Base-by-base conservation (phyloP, 1,140 invertebrate genomes). In the Drosophila quadrilineata region DNA sequence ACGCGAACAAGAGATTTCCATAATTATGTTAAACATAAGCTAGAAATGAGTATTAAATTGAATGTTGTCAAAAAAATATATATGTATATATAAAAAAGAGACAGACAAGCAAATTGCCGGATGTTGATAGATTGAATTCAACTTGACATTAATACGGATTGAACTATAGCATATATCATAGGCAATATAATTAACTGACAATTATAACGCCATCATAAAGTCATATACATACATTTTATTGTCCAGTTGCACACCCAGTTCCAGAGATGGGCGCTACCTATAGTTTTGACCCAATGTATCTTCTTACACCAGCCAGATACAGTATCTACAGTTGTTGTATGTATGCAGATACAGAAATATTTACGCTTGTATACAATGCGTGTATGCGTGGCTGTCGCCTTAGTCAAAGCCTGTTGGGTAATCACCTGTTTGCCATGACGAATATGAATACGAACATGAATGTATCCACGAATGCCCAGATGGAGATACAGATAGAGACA, bases 351-450 rank as follows among this genome's bases (percentile, higher is more conserved):
- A 16, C 9, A 12, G 24, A 12, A 36, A 19, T 48, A 62, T n/a
- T n/a, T n/a, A n/a, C n/a, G n/a, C n/a, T n/a, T 66, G 62, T 70
- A 46, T 43, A 71, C 74, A 66, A 62, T 50, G 63, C 49, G 58
- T 67, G 38, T 62, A 62, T 50, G 63, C 49, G 58, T 67, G 38
- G 57, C 48, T 50, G 48, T 46, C 57, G 31, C 64, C 24, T n/a
- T 24, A 12, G 40, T 43, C 19, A 59, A 38, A 64, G 71, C 75
- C 71, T 71, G 71, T 66, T 59, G 75, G 53, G 75, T 77, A 77
- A 77, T 80, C 72, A 80, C 76, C 71, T 80, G 75, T 63, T 82
- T 45, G 75, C 76, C 76, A 62, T 80, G 76, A 75, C 79, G 79
- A 80, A 80, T 71, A 80, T 71, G 36, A 60, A 72, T 60, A 76